Base-by-base conservation (phyloP, 2,888 invertebrate genomes). In the Pachymerium ferrugineum region DNA sequence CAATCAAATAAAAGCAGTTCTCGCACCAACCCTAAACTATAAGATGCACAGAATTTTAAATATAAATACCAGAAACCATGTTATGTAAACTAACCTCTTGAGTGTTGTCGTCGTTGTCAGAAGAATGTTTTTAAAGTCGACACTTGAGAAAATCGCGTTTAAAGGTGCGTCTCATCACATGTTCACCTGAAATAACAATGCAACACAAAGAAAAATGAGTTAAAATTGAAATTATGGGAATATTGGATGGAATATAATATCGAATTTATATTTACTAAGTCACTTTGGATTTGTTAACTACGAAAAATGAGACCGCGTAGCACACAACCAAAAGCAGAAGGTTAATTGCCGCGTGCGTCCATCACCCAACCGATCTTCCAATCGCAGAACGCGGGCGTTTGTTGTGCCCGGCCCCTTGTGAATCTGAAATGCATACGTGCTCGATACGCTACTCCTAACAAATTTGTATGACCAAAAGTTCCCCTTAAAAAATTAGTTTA, bases 101-200 rank as follows among this genome's bases (percentile, higher is more conserved):
- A 47, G 47, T 19, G 47, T n/a, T 47, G 47, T 47, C 47, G 47
- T 54, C 16, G 47, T 54, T 54, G 47, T 54, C 47, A 54, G 47
- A n/a, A n/a, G 47, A 54, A 54, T 54, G 47, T 54, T 54, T 54
- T 54, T 19, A 54, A 54, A 54, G 47, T 54, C 47, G 47, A 54
- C 22, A 54, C 47, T 54, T 22, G 16, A 54, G 47, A 19, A 54
- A 54, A 54, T 54, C 47, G 22, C 47, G 47, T 54, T 54, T 54
- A 54, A n/a, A 54, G 47, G 47, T 54, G 47, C 47, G 47, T 54
- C 47, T 54, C 47, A 54, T 54, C 47, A 54, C 47, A 54, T 54
- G 47, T 54, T 54, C 47, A 54, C 47, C 47, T 54, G 47, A 19
- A 54, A 54, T 19, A 54, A 54, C 47, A 54, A 54, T 54, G 1